A percentile compares a stretch with the other conserved stretches of the same genome.
Evolutionary conservation across 2,113 vertebrate species (phyloP).

Genomic region (Dendropsophus ebraccatus): DNA sequence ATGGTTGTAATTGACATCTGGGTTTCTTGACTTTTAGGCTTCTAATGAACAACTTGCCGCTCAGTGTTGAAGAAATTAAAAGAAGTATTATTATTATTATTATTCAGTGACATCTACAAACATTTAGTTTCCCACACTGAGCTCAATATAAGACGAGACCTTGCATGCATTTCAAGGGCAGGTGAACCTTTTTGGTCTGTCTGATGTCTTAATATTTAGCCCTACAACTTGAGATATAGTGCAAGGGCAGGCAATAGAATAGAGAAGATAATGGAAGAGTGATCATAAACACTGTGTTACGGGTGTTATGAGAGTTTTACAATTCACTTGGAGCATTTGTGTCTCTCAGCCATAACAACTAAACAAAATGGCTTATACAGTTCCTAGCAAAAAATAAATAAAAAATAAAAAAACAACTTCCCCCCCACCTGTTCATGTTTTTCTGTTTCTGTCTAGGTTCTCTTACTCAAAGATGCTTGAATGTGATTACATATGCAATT

Average conservation of each 20-base stretch:
- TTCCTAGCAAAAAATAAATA: background rate
- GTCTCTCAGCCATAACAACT: slow-evolving; percentile 23
- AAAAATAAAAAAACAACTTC: background rate
- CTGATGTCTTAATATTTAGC: background rate
- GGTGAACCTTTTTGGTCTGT: background rate
- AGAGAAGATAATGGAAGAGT: slow-evolving; percentile 2
- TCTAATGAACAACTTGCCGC: background rate
- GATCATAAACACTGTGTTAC: background rate
- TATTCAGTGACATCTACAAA: background rate
- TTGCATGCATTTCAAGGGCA: slow-evolving; percentile 42
- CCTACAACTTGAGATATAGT: slow-evolving; percentile 32
- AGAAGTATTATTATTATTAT: background rate
- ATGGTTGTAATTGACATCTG: background rate
- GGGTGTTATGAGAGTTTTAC: slow-evolving; percentile 41
- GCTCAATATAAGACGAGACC: background rate
- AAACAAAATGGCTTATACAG: background rate
- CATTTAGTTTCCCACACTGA: background rate
- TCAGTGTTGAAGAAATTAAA: background rate
- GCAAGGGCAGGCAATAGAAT: slow-evolving; percentile 21
- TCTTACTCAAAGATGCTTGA: background rate
- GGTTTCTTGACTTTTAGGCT: background rate
- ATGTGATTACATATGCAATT: background rate
- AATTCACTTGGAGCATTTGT: slow-evolving; percentile 27
- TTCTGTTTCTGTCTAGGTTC: background rate
- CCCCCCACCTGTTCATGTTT: too few species aligned